phyloP scores from a whole-genome alignment of 1,140 invertebrate species.

The Phocides pigmalion region DNA sequence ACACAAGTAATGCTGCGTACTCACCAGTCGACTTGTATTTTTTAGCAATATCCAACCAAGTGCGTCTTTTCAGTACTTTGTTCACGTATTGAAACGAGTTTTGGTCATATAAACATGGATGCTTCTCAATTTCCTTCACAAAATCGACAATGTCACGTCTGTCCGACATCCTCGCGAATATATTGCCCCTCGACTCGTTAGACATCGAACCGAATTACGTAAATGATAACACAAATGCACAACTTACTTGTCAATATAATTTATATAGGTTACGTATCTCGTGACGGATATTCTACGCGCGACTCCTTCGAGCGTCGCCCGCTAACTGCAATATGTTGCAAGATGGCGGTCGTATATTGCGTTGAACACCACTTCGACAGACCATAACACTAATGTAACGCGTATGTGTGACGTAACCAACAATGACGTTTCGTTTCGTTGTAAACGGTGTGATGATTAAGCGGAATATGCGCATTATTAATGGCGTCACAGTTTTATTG shows the following conservation, averaged over 20 bases:
- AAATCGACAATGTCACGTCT: slow-evolving; percentile 38
- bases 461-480: not conserved
- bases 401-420: slow-evolving; percentile 4
- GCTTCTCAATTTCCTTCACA: slow-evolving; percentile 40
- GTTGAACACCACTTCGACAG: slow-evolving; percentile 9
- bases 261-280: not conserved
- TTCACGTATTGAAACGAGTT: slow-evolving; percentile 38
- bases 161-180: slow-evolving; percentile 34
- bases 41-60: slow-evolving; percentile 36
- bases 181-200: slow-evolving; percentile 15
- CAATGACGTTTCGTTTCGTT: slow-evolving; percentile 19
- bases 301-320: not conserved
- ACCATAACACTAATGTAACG: not conserved
- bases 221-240: not conserved
- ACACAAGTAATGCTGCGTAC: not conserved
- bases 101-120: slow-evolving; percentile 40
- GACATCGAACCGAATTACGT: slow-evolving; percentile 4
- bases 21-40: slow-evolving; percentile 35
- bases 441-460: not conserved
- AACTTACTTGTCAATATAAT: slow-evolving; percentile 1
- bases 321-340: slow-evolving; percentile 32
- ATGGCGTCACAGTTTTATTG: slow-evolving; percentile 10
- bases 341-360: slow-evolving; percentile 30
- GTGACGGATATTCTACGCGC: not conserved
- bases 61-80: slow-evolving; percentile 34